Conservation (phyloP, 1,140 invertebrate species). For the Aphaenogaster floridana region DNA sequence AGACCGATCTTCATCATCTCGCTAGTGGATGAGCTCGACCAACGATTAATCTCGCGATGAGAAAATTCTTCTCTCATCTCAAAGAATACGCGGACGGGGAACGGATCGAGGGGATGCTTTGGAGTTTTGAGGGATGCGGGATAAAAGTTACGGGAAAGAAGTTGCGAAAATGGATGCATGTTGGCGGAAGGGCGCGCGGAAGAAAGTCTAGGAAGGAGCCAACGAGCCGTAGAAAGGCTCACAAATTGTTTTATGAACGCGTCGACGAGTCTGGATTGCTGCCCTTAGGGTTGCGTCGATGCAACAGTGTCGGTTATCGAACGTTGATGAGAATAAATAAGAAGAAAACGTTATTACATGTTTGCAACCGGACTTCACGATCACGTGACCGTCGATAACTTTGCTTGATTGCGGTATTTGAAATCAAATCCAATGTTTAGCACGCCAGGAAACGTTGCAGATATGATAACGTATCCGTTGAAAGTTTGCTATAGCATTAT, state of each 20-base stretch:
- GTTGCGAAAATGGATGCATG: slow-evolving; percentile 42
- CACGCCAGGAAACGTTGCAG: not conserved
- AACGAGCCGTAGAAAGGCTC: slow-evolving; percentile 74
- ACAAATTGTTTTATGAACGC: slow-evolving; percentile 81
- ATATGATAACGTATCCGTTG: not conserved
- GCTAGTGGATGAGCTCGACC: slow-evolving; percentile 58
- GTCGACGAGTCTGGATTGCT: slow-evolving; percentile 75
- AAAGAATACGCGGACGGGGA: slow-evolving; percentile 54
- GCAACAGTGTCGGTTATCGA: slow-evolving; percentile 71
- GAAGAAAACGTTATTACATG: slow-evolving; percentile 73
- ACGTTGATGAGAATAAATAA: slow-evolving; percentile 74
- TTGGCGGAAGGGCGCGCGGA: slow-evolving; percentile 12
- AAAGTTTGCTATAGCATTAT: not conserved
- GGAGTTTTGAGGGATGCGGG: slow-evolving; percentile 25
- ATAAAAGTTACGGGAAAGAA: slow-evolving; percentile 55
- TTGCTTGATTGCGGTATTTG: slow-evolving; percentile 9
- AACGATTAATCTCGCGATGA: slow-evolving; percentile 73
- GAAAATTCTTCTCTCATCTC: slow-evolving; percentile 64
- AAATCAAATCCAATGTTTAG: slow-evolving; percentile 10
- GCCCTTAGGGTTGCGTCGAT: slow-evolving; percentile 53
- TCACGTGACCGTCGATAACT: slow-evolving; percentile 18
- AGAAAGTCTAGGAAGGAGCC: slow-evolving; percentile 43
- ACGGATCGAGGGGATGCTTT: slow-evolving; percentile 42
- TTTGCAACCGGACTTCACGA: slow-evolving; percentile 24
- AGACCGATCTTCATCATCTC: slow-evolving; percentile 68